Evolutionary conservation across 2,797 vertebrate genomes (phyloP), one percentile per base, ranked within the genome.

Genomic region (Tenualosa ilisha): DNA sequence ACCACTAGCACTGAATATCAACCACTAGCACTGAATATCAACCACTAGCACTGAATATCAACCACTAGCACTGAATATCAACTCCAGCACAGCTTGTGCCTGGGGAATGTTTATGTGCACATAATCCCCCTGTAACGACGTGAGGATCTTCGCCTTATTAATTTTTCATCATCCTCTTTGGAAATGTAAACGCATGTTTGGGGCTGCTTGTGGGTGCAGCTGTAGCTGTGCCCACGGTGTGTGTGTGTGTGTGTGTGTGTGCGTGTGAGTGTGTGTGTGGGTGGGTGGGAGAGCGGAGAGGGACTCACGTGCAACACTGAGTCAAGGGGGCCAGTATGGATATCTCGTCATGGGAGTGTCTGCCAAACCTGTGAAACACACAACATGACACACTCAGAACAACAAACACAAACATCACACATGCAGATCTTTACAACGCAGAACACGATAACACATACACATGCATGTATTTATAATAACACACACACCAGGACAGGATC

Each of bases 281-380:
- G 65, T 13, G 65, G 17, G 63, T 26, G 63, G 22, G 63, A 3
- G 26, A 8, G n/a, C 9, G 3, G 26, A 72, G 65, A 37, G 26
- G 20, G 72, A 82, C 97, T 97, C 91, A 99, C 98, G 94, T 92
- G 94, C 98, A 99, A 84, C 98, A 99, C 92, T 99, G 98, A 81
- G 94, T 93, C 37, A 99, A 94, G 0, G 98, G 98, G 0, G 98
- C 95, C 87, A 99, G 94, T 90, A 99, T 99, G 91, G 98, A 97
- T 90, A 95, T 85, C 86, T 99, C 98, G 0, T 99, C 98, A 0
- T 94, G 95, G 85, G 97, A 96, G 87, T 97, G 97, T 6, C 94
- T 95, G 86, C 98, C 98, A 43, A 99, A 99, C 91, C 98, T 99
- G 89, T 8, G 31, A 43, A 87, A 88, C 83, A 89, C 20, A 90